phyloP scores from a whole-genome alignment of 2,113 vertebrate species.

The Rhadina sibilatrix region DNA sequence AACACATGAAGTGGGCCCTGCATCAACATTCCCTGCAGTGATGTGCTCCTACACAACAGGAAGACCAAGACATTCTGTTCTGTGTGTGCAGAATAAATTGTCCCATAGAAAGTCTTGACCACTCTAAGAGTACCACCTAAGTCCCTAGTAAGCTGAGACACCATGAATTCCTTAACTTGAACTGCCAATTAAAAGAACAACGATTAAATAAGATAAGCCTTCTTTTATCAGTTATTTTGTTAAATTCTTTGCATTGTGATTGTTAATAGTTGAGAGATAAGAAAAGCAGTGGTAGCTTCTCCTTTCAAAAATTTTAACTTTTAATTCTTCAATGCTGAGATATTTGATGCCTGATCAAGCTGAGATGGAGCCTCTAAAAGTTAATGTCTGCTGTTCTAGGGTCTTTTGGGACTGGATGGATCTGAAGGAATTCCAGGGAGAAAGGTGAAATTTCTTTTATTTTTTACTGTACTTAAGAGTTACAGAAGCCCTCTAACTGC shows the following conservation, averaged over 20 bases:
- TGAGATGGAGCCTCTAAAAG: not conserved
- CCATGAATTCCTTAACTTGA: not conserved
- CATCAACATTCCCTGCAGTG: not conserved
- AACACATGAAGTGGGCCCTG: not conserved
- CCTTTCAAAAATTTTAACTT: not conserved
- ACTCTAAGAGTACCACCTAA: not conserved
- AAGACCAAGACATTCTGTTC: not conserved
- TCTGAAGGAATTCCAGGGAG: constrained; percentile 75
- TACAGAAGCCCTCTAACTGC: not conserved
- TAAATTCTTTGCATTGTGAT: not conserved
- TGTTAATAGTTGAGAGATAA: not conserved
- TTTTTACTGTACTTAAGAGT: not conserved
- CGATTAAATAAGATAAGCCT: not conserved
- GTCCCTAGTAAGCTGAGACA: not conserved
- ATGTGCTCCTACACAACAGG: not conserved
- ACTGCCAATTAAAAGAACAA: not conserved
- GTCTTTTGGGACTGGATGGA: constrained; percentile 82
- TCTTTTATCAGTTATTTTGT: not conserved
- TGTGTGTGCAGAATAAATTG: not conserved
- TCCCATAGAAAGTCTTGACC: not conserved
- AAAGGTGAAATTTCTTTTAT: constrained; percentile 72
- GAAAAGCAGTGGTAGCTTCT: not conserved
- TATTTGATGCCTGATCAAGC: not conserved
- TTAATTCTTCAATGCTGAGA: not conserved
- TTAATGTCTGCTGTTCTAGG: constrained; percentile 72